Evolutionary conservation across 1,140 invertebrate species (phyloP), one percentile per base, ranked within the genome.

Genomic region (Dreissena rostriformis): DNA sequence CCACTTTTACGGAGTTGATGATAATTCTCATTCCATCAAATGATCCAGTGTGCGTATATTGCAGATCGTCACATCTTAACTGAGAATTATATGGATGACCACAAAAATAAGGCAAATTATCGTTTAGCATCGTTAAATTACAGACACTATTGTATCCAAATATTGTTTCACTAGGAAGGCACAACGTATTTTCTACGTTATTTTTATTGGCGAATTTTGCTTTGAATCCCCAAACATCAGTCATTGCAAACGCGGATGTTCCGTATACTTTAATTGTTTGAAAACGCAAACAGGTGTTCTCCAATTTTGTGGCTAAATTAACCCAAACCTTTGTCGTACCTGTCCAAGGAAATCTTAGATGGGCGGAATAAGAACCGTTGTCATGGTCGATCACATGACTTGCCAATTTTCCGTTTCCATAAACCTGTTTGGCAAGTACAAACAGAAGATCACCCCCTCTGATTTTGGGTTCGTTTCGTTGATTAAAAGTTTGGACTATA

Each of bases 101-200:
- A 61, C 82, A 84, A 39, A 55, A 84, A 65, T 68, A 84, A n/a
- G 66, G 49, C 82, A 84, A 77, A 14, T 57, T 57, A 22, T 66
- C 82, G 22, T 84, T 84, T 17, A 71, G 24, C 15, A 28, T n/a
- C 0, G 82, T 84, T 19, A 77, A 84, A 29, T 84, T 84, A 68
- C 82, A 84, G 26, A 77, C 12, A 11, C 51, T 26, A n/a, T 17
- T 26, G n/a, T 24, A 71, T 10, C 74, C 82, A 29, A 49, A 71
- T 52, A 84, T 77, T 4, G n/a, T 57, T 39, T 49, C 51, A n/a
- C 63, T 71, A 0, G 82, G 52, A 0, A 67, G 39, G 52, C 82
- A 84, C 14, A 39, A 53, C n/a, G 82, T 77, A 7, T 49, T 6
- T 39, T 71, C 82, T 53, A 57, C n/a, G 7, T n/a, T 26, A 17